Conservation (phyloP, 2,113 vertebrate species). For the Lophius piscatorius region DNA sequence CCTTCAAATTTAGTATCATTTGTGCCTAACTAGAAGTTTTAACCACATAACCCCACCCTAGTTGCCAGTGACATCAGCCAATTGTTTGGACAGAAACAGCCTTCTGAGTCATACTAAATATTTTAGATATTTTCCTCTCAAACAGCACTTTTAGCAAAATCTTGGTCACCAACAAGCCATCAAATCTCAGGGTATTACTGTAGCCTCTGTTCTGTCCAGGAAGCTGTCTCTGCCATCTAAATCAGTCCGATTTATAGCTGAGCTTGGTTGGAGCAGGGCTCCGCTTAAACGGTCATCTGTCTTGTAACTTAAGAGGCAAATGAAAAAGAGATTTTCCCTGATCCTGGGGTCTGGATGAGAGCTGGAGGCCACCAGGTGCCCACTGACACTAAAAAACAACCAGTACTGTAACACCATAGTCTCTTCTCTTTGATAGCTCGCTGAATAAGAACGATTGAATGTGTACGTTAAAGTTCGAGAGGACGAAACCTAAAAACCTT, state of each 20-base stretch:
- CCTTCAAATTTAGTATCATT: too few relatives aligned
- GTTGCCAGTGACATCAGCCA: too few relatives aligned
- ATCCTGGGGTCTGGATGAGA: conserved; percentile 39
- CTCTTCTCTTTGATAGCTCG: conserved; percentile 15
- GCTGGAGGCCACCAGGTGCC: conserved; percentile 37
- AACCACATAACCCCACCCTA: too few relatives aligned
- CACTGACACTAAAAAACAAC: conserved; percentile 9
- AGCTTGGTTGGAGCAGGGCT: conserved; percentile 41
- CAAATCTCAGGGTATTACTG: conserved; percentile 35
- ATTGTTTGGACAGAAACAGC: too few relatives aligned
- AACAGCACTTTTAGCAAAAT: too few relatives aligned
- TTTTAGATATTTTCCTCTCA: too few relatives aligned
- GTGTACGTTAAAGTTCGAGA: too few relatives aligned
- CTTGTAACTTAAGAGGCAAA: conserved; percentile 66
- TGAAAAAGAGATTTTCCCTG: conserved; percentile 49
- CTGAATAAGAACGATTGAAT: too few relatives aligned
- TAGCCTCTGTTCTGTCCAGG: conserved; percentile 26
- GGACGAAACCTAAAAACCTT: too few relatives aligned
- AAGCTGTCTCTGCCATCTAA: conserved; percentile 55
- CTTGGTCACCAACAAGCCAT: too few relatives aligned
- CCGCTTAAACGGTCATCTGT: conserved; percentile 68
- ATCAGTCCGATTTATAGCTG: conserved; percentile 63
- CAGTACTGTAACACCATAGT: conserved; percentile 26
- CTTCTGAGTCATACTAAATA: too few relatives aligned
- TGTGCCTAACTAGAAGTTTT: too few relatives aligned